Conservation (phyloP, 2,113 vertebrate genomes). For the Spheniscus mendiculus region DNA sequence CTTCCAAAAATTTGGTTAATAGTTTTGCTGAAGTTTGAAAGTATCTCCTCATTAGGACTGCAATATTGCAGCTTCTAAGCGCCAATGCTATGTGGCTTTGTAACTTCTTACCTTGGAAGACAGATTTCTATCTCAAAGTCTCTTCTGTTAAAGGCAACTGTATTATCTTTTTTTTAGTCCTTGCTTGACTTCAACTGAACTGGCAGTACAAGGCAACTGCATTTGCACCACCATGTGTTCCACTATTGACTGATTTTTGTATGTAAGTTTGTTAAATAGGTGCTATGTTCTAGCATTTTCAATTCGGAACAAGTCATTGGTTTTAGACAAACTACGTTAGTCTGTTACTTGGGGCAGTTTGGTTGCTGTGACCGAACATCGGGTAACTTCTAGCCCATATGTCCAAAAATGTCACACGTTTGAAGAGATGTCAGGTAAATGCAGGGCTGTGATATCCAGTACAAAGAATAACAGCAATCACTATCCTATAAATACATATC, state of each 20-base stretch:
- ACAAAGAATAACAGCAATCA: neutral
- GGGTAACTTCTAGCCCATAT: neutral
- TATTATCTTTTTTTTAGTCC: neutral
- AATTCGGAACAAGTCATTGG: neutral
- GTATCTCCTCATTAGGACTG: neutral
- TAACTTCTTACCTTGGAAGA: neutral
- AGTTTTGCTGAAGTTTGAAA: neutral
- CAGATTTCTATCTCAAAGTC: neutral
- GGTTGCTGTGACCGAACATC: neutral
- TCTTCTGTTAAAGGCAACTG: neutral
- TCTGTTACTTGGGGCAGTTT: neutral
- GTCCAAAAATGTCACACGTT: neutral
- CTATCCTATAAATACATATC: accelerated
- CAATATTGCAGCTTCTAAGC: neutral
- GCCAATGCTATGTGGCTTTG: neutral
- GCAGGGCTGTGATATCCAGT: neutral
- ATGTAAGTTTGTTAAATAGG: neutral
- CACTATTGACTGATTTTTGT: neutral
- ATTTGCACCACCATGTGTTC: neutral
- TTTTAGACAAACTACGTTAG: neutral
- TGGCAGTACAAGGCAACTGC: neutral
- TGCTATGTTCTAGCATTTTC: neutral
- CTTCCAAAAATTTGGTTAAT: neutral
- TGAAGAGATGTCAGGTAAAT: neutral
- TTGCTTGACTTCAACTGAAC: neutral